Conservation (phyloP, 1,140 invertebrate species). For the Heliconius himera region DNA sequence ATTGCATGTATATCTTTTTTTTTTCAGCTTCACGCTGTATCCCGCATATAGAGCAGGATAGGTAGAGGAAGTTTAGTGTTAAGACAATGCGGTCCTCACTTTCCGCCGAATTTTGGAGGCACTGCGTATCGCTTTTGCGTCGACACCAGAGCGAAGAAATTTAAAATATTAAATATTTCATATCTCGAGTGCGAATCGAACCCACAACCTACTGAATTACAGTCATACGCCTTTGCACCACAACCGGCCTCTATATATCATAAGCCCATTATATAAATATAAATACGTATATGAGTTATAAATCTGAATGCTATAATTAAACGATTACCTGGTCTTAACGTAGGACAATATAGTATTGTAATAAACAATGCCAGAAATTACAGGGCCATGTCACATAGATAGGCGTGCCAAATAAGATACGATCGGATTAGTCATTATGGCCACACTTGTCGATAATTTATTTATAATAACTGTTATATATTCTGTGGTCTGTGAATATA, state of each 20-base stretch:
- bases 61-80: too few relatives aligned
- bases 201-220: too few relatives aligned
- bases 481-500: neutral
- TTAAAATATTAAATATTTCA: too few relatives aligned
- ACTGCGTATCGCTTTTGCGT: too few relatives aligned
- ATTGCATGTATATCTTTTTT: too few relatives aligned
- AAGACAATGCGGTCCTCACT: too few relatives aligned
- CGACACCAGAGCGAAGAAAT: too few relatives aligned
- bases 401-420: conserved; percentile 26
- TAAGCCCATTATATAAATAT: neutral
- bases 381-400: conserved; percentile 18
- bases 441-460: conserved; percentile 12
- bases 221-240: too few relatives aligned
- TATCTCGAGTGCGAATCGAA: too few relatives aligned
- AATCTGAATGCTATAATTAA: conserved; percentile 14
- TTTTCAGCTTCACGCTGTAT: too few relatives aligned
- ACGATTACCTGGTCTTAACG: conserved; percentile 17
- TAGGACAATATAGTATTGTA: conserved; percentile 17
- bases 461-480: neutral
- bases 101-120: too few relatives aligned
- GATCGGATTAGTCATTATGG: conserved; percentile 26
- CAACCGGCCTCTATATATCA: neutral
- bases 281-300: conserved; percentile 7
- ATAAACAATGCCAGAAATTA: conserved; percentile 27
- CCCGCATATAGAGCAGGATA: too few relatives aligned